Percentiles rank a stretch among this genome's conserved stretches.
Conservation (phyloP, 2,888 invertebrate species). For the Lycaena phlaeas region DNA sequence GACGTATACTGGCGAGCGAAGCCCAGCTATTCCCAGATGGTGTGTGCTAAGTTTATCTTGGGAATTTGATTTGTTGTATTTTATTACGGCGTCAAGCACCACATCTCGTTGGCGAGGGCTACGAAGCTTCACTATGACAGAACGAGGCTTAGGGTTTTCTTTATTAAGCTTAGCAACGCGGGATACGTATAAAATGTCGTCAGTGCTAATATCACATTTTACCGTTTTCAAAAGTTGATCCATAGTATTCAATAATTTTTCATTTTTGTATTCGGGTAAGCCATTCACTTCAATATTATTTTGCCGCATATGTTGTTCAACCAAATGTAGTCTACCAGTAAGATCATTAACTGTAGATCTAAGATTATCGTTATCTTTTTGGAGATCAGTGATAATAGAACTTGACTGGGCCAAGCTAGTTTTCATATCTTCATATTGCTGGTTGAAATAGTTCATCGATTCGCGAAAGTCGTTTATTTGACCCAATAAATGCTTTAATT, state of each 20-base stretch:
- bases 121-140: neutral
- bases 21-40: too few species aligned
- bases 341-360: conserved; percentile 14
- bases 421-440: conserved; percentile 11
- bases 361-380: conserved; percentile 15
- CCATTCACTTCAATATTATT: conserved; percentile 20
- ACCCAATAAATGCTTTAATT: conserved; percentile 13
- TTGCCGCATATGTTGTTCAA: conserved; percentile 18
- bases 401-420: conserved; percentile 11
- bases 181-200: neutral
- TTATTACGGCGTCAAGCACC: neutral
- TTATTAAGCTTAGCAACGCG: neutral
- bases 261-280: conserved; percentile 17
- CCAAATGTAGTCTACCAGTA: conserved; percentile 11
- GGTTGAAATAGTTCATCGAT: conserved; percentile 8
- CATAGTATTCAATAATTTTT: neutral
- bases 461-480: conserved; percentile 1
- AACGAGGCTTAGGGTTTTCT: neutral
- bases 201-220: neutral
- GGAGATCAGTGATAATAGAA: conserved; percentile 13
- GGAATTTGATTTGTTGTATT: neutral
- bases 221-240: neutral
- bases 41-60: too few species aligned
- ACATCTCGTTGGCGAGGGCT: neutral
- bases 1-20: too few species aligned